A percentile compares a stretch with the other conserved stretches of the same genome.
These are phyloP conservation scores for Muscicapa adusta DNA, from an alignment of 2,113 vertebrate species.

Conservation along the genomic window DNA sequence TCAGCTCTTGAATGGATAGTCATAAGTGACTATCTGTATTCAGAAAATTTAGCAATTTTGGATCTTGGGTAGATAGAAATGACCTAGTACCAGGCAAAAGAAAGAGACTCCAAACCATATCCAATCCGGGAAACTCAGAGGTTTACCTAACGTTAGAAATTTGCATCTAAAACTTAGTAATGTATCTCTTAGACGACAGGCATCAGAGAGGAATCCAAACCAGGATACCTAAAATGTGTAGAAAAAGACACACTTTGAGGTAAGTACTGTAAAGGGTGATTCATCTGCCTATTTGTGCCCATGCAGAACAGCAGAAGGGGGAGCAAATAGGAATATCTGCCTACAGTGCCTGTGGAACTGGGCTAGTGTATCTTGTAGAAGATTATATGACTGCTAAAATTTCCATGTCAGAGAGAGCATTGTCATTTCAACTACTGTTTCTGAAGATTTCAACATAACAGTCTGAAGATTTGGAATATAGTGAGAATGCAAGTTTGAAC, in stretches of 20 bases:
- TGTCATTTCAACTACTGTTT: not conserved
- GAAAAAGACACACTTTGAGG: not conserved
- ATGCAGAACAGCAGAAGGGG: not conserved
- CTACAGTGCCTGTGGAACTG: not conserved
- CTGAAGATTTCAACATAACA: not conserved
- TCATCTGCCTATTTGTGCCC: not conserved
- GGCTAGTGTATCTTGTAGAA: not conserved
- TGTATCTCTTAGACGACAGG: not conserved
- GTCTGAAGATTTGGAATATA: not conserved
- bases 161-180: not conserved
- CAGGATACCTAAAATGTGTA: not conserved
- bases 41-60: not conserved
- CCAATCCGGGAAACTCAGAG: accelerated
- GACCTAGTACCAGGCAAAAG: not conserved
- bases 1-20: not conserved
- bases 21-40: not conserved
- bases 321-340: not conserved
- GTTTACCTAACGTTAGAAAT: not conserved
- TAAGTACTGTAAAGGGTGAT: not conserved
- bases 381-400: not conserved
- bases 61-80: not conserved
- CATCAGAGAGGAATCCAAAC: not conserved
- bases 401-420: not conserved
- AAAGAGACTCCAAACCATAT: not conserved
- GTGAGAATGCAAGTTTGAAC: not conserved